Percentiles rank a stretch among this genome's conserved stretches.
Evolutionary conservation across 2,888 invertebrate species (phyloP).

Genomic region (Luperina nickerlii): DNA sequence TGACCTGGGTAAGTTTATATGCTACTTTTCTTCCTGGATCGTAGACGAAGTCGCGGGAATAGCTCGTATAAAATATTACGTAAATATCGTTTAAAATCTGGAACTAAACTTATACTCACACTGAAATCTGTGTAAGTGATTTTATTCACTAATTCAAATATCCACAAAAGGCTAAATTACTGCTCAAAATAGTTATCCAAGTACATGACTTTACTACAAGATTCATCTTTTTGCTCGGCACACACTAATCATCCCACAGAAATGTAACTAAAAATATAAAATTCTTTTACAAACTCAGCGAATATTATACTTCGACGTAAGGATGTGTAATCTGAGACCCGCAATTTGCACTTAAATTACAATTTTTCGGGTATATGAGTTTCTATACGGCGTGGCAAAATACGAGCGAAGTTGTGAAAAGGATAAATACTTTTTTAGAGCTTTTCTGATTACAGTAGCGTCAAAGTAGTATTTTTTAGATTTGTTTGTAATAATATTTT

Average conservation of each 20-base stretch:
- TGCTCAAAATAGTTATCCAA: not conserved
- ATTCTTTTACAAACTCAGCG: slow-evolving; percentile 45
- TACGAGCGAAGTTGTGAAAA: slow-evolving; percentile 54
- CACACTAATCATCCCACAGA: slow-evolving; percentile 37
- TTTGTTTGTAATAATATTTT: slow-evolving; percentile 41
- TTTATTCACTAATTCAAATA: slow-evolving; percentile 1
- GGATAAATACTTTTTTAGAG: slow-evolving; percentile 52
- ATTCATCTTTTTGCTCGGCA: slow-evolving; percentile 5
- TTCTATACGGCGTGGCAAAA: slow-evolving; percentile 48
- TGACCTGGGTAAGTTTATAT: not conserved
- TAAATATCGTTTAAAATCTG: not conserved
- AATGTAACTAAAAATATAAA: slow-evolving; percentile 55
- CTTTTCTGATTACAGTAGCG: slow-evolving; percentile 45
- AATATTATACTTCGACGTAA: slow-evolving; percentile 46
- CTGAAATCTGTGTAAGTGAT: not conserved
- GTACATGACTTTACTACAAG: not conserved
- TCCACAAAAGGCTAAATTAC: not conserved
- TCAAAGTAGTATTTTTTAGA: slow-evolving; percentile 46
- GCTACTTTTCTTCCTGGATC: not conserved
- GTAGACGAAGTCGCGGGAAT: not conserved
- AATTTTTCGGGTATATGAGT: slow-evolving; percentile 60
- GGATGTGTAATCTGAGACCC: slow-evolving; percentile 62
- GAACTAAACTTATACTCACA: not conserved
- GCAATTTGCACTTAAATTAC: slow-evolving; percentile 66
- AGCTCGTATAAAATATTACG: not conserved